These are phyloP conservation scores for Fregetta grallaria DNA, from an alignment of 2,113 vertebrate species.

Conservation along the genomic window DNA sequence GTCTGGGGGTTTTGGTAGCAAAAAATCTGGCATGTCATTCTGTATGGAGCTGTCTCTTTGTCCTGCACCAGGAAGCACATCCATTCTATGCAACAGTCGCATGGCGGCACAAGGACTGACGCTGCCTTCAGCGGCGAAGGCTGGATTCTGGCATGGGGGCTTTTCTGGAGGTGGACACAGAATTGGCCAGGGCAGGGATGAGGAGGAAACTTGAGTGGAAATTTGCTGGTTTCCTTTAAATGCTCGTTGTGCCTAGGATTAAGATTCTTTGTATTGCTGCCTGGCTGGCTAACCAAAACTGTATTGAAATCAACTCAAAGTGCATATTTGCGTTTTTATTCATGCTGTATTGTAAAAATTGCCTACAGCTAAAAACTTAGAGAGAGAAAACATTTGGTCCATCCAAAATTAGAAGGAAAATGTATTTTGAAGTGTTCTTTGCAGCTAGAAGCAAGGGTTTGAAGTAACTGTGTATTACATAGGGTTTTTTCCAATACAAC, in stretches of 20 bases:
- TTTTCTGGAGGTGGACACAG: not conserved
- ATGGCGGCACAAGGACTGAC: not conserved
- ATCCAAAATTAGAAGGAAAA: not conserved
- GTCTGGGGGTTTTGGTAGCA: not conserved
- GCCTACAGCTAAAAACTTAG: not conserved
- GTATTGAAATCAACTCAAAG: constrained; percentile 6
- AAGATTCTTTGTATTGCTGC: not conserved
- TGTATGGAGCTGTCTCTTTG: not conserved
- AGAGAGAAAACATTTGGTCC: not conserved
- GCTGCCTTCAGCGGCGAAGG: not conserved
- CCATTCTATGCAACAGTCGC: not conserved
- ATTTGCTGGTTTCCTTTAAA: not conserved
- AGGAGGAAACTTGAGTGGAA: not conserved
- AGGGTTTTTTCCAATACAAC: not conserved
- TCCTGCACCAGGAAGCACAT: not conserved
- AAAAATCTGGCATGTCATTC: not conserved
- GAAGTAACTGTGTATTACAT: not conserved
- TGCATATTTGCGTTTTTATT: not conserved
- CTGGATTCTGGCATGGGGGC: not conserved
- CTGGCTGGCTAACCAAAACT: constrained; percentile 10
- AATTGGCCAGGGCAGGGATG: not conserved
- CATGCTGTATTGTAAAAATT: not conserved
- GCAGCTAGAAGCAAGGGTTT: not conserved
- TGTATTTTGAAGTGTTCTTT: constrained; percentile 4
- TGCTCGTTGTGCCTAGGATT: not conserved